Base-by-base conservation (phyloP, 2,797 vertebrate species). In the Sebastes umbrosus region DNA sequence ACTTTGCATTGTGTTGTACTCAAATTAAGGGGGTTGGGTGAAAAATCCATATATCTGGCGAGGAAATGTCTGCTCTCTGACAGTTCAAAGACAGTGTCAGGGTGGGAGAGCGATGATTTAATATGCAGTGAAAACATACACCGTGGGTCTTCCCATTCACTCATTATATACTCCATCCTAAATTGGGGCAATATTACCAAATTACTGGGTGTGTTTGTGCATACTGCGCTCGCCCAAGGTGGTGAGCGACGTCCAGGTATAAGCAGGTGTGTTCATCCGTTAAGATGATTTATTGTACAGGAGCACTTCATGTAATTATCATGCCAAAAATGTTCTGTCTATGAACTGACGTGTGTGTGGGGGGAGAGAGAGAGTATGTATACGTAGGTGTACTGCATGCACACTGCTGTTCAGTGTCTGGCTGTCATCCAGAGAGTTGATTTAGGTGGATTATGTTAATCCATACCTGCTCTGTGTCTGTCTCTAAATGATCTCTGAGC, bases 11-110 rank as follows among this genome's bases (percentile, higher is more conserved):
- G 91, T 93, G 84, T 90, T 89, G 79, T 80, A 66, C 80, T 75
- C 60, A 92, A 92, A 93, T 92, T 75, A 80, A 89, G 90, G 91
- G 90, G 90, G 90, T 32, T 74, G 89, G 84, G 85, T 3, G 29
- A 25, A 82, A 85, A 90, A 92, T 90, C 89, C 90, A 94, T 92
- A 91, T 91, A 94, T 94, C 90, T 89, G 80, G 67, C 59, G 68
- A 55, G 80, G 87, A 91, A 91, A 90, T 79, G 91, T 86, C 86
- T 89, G 77, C 71, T 85, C 58, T 5, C 18, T 87, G 91, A 90
- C 91, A 94, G 88, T 95, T 95, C 93, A 95, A 95, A 95, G 91
- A 68, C 67, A 64, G n/a, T 32, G 79, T 85, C 84, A 82, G 63
- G 55, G 66, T 59, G 69, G 73, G 77, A 84, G 77, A 59, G 83